Conservation (phyloP, 2,113 vertebrate genomes). For the Lycaon pictus region DNA sequence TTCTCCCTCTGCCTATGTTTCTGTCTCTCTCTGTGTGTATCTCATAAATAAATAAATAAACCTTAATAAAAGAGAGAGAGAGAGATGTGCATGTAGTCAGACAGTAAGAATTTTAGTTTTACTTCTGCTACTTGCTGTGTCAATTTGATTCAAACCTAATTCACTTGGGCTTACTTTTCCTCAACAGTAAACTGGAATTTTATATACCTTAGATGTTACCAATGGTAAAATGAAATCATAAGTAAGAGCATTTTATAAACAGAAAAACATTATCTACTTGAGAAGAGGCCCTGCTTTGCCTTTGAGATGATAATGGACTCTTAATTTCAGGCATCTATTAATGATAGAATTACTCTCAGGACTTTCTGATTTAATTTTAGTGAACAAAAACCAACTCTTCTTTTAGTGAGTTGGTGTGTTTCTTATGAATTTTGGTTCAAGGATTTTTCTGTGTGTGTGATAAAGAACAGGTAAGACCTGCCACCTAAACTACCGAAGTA, state of each 20-base stretch:
- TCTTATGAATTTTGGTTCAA: neutral
- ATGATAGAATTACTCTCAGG: neutral
- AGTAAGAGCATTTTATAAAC: constrained; percentile 13
- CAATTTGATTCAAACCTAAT: neutral
- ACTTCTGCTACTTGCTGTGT: neutral
- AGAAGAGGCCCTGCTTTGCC: neutral
- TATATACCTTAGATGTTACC: neutral
- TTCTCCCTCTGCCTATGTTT: too few relatives aligned
- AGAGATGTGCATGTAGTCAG: neutral
- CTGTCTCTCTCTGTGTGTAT: too few relatives aligned
- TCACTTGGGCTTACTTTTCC: neutral
- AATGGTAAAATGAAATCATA: neutral
- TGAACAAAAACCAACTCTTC: neutral
- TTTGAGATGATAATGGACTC: neutral
- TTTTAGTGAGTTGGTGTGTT: neutral
- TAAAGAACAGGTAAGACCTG: neutral
- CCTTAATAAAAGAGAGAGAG: neutral
- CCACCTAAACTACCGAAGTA: neutral
- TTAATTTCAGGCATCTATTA: neutral
- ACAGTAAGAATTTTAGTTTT: constrained; percentile 29
- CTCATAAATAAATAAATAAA: too few relatives aligned
- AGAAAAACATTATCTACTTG: constrained; percentile 22
- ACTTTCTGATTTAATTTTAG: constrained; percentile 34
- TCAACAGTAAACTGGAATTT: neutral
- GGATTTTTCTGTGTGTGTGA: neutral